Evolutionary conservation across 1,140 invertebrate genomes (phyloP).

Genomic region (Propsilocerus akamusi): DNA sequence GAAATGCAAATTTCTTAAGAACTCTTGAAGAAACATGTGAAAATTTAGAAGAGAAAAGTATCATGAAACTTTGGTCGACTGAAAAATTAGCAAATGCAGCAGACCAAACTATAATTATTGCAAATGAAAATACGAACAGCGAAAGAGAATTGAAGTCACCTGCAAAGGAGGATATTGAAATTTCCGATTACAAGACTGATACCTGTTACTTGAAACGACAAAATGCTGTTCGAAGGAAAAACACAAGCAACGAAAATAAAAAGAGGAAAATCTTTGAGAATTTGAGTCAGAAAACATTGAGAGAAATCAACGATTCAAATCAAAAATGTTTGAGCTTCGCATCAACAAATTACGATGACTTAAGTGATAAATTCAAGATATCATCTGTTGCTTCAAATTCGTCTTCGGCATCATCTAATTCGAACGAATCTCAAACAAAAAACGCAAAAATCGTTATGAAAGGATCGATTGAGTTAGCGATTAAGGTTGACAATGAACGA

Average conservation of each 20-base stretch:
- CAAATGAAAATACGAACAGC: constrained; percentile 15
- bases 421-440: not conserved
- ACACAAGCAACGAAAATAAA: not conserved
- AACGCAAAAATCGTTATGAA: not conserved
- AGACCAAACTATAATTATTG: not conserved
- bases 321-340: constrained; percentile 20
- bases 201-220: constrained; percentile 17
- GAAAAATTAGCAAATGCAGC: not conserved
- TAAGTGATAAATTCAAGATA: constrained; percentile 14
- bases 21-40: not conserved
- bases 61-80: not conserved
- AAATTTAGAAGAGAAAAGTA: not conserved
- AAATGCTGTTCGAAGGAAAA: constrained; percentile 20
- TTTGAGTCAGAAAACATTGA: not conserved
- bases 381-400: constrained; percentile 13
- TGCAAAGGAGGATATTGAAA: constrained; percentile 5
- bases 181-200: not conserved
- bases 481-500: constrained; percentile 11
- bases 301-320: constrained; percentile 8
- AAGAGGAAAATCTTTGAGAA: not conserved
- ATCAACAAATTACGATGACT: constrained; percentile 13
- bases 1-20: not conserved
- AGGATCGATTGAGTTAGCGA: constrained; percentile 18
- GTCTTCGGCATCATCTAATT: constrained; percentile 6
- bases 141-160: constrained; percentile 23